Evolutionary conservation across 2,888 invertebrate species (phyloP).

Genomic region (Drosophila tanythrix): DNA sequence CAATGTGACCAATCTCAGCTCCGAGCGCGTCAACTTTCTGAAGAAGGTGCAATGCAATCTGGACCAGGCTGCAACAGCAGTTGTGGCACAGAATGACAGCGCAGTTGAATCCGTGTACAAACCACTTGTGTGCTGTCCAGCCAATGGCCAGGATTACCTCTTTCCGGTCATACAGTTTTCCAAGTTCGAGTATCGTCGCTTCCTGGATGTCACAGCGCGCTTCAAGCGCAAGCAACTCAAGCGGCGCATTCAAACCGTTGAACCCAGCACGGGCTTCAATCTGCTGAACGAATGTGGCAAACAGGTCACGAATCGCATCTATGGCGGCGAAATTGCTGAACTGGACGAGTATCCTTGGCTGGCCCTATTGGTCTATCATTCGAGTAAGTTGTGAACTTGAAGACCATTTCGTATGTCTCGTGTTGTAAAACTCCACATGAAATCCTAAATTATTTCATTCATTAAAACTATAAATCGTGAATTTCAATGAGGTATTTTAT

Average conservation of each 20-base stretch:
- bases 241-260: conserved; percentile 82
- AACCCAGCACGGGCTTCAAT: conserved; percentile 74
- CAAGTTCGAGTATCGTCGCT: conserved; percentile 76
- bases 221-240: conserved; percentile 82
- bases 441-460: background rate
- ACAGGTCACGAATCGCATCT: conserved; percentile 87
- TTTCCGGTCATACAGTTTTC: conserved; percentile 79
- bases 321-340: conserved; percentile 88
- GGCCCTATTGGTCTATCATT: conserved; percentile 87
- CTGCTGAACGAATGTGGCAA: conserved; percentile 86
- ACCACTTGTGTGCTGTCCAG: conserved; percentile 82
- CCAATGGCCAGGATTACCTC: conserved; percentile 80
- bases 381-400: conserved; percentile 82
- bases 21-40: conserved; percentile 82
- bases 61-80: conserved; percentile 20
- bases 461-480: background rate
- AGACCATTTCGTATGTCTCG: background rate
- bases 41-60: conserved; percentile 83
- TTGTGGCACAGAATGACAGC: background rate
- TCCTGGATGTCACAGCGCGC: conserved; percentile 70
- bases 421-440: background rate
- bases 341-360: conserved; percentile 89
- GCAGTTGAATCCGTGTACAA: conserved; percentile 30
- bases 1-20: conserved; percentile 75
- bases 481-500: background rate